A percentile compares a stretch with the other conserved stretches of the same genome.
These are phyloP conservation scores for Emydura subglobosa DNA, from an alignment of 2,113 vertebrate species.

Conservation along the genomic window DNA sequence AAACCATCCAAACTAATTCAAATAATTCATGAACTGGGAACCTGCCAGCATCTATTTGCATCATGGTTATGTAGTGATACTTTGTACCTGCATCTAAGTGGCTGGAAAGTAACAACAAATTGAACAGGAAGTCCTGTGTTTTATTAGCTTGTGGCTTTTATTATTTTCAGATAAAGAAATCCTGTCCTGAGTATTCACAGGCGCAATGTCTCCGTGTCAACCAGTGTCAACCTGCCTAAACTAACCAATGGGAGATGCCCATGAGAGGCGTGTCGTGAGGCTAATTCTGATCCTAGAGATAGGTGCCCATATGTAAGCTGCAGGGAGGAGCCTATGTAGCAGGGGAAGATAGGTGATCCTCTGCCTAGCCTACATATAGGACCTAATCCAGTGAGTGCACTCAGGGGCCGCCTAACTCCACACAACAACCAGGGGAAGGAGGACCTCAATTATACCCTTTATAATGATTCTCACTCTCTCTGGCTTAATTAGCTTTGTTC, in stretches of 20 bases:
- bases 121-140: neutral
- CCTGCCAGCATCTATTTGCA: slow-evolving; percentile 24
- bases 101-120: slow-evolving; percentile 17
- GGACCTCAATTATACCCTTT: neutral
- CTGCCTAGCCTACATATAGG: neutral
- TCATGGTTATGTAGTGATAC: neutral
- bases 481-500: neutral
- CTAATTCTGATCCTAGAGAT: neutral
- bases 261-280: neutral
- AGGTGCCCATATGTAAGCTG: too few species aligned
- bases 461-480: neutral
- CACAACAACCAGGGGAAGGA: neutral
- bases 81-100: slow-evolving; percentile 46
- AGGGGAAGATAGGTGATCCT: neutral
- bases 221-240: neutral
- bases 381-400: neutral
- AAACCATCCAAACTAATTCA: slow-evolving; percentile 49
- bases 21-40: slow-evolving; percentile 44
- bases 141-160: neutral
- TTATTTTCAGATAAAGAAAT: neutral
- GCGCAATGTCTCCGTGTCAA: neutral
- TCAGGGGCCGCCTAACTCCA: neutral
- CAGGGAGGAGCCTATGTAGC: neutral
- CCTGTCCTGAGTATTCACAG: neutral
- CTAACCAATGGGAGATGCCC: neutral